Conservation (phyloP, 2,113 vertebrate species). For the Orycteropus afer region DNA sequence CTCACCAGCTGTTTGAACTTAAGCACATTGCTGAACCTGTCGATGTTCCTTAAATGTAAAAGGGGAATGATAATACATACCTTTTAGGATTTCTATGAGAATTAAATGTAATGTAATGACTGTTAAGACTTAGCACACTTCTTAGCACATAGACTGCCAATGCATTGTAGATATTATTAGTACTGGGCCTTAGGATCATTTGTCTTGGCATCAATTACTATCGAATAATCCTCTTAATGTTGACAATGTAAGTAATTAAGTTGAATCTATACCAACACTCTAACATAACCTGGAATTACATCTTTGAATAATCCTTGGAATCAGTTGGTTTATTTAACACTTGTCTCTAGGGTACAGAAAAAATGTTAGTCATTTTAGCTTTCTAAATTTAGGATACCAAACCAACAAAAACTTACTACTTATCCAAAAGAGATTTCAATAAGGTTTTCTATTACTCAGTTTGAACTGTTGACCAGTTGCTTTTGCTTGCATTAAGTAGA, state of each 20-base stretch:
- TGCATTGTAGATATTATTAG: slow-evolving; percentile 40
- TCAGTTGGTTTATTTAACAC: slow-evolving; percentile 59
- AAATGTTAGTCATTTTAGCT: slow-evolving; percentile 64
- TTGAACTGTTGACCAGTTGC: slow-evolving; percentile 12
- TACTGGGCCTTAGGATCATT: neutral
- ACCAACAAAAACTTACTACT: slow-evolving; percentile 60
- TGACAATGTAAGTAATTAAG: slow-evolving; percentile 35
- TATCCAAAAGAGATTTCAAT: slow-evolving; percentile 48
- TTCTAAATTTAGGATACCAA: slow-evolving; percentile 70
- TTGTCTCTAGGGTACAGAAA: slow-evolving; percentile 55
- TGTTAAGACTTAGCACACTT: slow-evolving; percentile 15
- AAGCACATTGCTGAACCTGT: neutral
- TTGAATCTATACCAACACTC: slow-evolving; percentile 40
- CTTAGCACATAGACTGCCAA: neutral
- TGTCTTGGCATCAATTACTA: slow-evolving; percentile 39
- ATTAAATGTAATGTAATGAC: slow-evolving; percentile 33
- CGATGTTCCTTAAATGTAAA: neutral
- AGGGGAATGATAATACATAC: neutral
- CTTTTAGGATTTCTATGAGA: slow-evolving; percentile 9
- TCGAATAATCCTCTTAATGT: slow-evolving; percentile 42
- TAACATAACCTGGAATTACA: slow-evolving; percentile 49
- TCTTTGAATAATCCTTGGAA: slow-evolving; percentile 55
- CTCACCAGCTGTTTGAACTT: neutral
- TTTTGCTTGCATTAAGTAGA: slow-evolving; percentile 1
- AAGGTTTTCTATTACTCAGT: slow-evolving; percentile 51